Evolutionary conservation across 2,797 vertebrate species (phyloP).

Genomic region (Lerista edwardsae): DNA sequence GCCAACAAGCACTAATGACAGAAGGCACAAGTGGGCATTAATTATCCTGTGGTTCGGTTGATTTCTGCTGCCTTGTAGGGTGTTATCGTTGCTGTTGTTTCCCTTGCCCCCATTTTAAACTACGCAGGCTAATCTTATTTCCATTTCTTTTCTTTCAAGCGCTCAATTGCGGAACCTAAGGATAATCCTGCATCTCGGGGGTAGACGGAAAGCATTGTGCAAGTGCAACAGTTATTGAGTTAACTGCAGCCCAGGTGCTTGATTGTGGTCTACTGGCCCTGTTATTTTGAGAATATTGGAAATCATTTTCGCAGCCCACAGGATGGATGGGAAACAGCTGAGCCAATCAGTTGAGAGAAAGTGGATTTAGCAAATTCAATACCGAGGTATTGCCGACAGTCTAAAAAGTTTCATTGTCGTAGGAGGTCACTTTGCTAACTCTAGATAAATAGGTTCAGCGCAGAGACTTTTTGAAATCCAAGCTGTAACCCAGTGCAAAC

Average conservation of each 20-base stretch:
- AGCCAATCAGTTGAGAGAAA: slow-evolving; percentile 48
- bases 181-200: slow-evolving; percentile 35
- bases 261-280: slow-evolving; percentile 39
- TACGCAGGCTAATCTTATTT: slow-evolving; percentile 39
- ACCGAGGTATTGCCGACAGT: slow-evolving; percentile 48
- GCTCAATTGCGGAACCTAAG: slow-evolving; percentile 49
- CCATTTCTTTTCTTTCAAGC: slow-evolving; percentile 30
- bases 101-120: slow-evolving; percentile 21
- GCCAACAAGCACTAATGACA: too few relatives aligned
- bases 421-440: slow-evolving; percentile 11
- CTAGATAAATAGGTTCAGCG: not conserved
- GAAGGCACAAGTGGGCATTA: not conserved
- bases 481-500: not conserved
- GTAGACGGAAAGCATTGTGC: slow-evolving; percentile 28
- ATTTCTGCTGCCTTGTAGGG: not conserved
- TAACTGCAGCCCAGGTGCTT: slow-evolving; percentile 40
- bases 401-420: slow-evolving; percentile 51
- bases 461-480: not conserved
- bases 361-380: slow-evolving; percentile 51
- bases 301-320: slow-evolving; percentile 62
- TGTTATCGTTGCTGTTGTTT: not conserved
- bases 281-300: slow-evolving; percentile 60
- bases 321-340: slow-evolving; percentile 50
- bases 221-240: slow-evolving; percentile 50
- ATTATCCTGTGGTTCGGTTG: slow-evolving; percentile 28